Evolutionary conservation across 2,888 invertebrate species (phyloP).

Genomic region (Agapostemon virescens): DNA sequence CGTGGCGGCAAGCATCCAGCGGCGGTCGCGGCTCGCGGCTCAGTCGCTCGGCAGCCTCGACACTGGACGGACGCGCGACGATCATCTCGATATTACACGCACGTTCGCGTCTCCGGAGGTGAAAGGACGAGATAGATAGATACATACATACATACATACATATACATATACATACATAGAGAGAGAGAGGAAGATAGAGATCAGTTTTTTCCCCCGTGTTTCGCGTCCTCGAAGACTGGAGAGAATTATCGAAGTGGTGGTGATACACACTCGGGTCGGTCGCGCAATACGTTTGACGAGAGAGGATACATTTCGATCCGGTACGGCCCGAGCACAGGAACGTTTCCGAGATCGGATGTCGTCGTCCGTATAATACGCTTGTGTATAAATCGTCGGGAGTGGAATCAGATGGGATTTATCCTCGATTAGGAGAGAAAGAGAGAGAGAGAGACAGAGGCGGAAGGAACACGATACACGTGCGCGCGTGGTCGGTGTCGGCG

Average conservation of each 20-base stretch:
- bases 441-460: slow-evolving; percentile 35
- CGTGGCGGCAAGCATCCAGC: slow-evolving; percentile 70
- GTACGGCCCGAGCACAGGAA: neutral
- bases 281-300: neutral
- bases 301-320: slow-evolving; percentile 4
- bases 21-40: slow-evolving; percentile 64
- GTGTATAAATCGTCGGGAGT: neutral
- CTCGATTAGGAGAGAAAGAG: slow-evolving; percentile 22
- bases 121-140: neutral
- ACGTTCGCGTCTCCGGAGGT: slow-evolving; percentile 2
- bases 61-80: slow-evolving; percentile 59
- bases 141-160: too few relatives aligned
- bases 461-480: slow-evolving; percentile 52
- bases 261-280: slow-evolving; percentile 10
- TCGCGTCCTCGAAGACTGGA: neutral
- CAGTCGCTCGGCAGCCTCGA: slow-evolving; percentile 77
- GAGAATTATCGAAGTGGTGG: slow-evolving; percentile 6
- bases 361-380: neutral
- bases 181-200: neutral
- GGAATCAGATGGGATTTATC: slow-evolving; percentile 19
- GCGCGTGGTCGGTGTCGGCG: slow-evolving; percentile 49
- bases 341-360: slow-evolving; percentile 2
- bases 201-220: slow-evolving; percentile 3
- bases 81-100: neutral
- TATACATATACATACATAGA: too few relatives aligned